Conservation (phyloP, 2,113 vertebrate species). For the Bostrychus sinensis region DNA sequence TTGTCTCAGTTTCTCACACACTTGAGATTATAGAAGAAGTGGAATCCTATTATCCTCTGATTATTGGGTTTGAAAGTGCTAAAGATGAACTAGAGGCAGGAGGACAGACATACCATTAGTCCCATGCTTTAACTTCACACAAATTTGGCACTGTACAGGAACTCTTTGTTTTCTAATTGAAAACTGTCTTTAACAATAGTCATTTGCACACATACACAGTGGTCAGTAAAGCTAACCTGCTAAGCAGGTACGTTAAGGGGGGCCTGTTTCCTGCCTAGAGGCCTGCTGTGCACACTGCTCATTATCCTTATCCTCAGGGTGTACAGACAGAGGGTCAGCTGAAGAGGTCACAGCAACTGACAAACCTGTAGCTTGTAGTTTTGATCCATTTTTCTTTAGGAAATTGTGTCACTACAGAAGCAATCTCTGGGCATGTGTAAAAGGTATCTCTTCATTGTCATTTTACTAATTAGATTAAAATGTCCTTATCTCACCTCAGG, state of each 20-base stretch:
- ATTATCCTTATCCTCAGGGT: constrained; percentile 42
- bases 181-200: constrained; percentile 5
- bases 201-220: constrained; percentile 6
- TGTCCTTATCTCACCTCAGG: too few species aligned
- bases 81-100: not conserved
- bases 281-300: constrained; percentile 43
- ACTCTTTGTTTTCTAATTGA: constrained; percentile 6
- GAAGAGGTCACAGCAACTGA: constrained; percentile 29
- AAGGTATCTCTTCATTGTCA: too few species aligned
- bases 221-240: not conserved
- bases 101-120: constrained; percentile 14
- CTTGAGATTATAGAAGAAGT: constrained; percentile 16
- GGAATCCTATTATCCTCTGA: constrained; percentile 25
- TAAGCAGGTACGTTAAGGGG: constrained; percentile 8
- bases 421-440: not conserved
- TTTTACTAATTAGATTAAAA: too few species aligned
- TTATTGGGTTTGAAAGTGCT: not conserved
- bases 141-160: not conserved
- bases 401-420: not conserved
- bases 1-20: constrained; percentile 29
- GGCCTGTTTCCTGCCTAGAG: constrained; percentile 28
- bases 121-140: constrained; percentile 1
- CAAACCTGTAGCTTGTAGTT: constrained; percentile 21
- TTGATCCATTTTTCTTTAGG: not conserved
- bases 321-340: constrained; percentile 38